Conservation (phyloP, 2,113 vertebrate genomes). For the Chionodraco myersi region DNA sequence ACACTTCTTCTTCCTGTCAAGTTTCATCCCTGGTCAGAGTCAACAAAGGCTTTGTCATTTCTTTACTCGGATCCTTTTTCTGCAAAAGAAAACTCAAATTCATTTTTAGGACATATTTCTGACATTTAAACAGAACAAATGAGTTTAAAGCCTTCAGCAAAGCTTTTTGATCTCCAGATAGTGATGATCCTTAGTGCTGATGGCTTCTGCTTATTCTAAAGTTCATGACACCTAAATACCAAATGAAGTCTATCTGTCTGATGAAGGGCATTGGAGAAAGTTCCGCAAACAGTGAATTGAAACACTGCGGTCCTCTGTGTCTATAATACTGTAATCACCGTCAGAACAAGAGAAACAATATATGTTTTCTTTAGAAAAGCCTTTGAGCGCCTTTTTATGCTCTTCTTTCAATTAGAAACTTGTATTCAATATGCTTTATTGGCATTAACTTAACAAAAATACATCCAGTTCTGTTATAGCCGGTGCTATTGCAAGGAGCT, state of each 20-base stretch:
- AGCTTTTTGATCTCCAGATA: background rate
- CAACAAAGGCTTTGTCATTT: background rate
- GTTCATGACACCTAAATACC: background rate
- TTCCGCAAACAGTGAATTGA: conserved; percentile 2
- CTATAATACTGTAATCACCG: background rate
- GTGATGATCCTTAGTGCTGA: background rate
- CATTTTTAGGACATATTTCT: background rate
- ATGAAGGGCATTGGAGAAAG: background rate
- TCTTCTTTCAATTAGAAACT: no score
- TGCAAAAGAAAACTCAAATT: conserved; percentile 22
- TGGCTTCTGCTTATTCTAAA: background rate
- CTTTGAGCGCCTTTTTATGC: no score
- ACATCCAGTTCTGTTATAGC: no score
- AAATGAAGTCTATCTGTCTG: background rate
- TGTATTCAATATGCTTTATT: no score
- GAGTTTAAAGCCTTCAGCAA: background rate
- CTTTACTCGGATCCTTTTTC: conserved; percentile 10
- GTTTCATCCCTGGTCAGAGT: conserved; percentile 48
- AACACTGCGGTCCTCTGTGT: background rate
- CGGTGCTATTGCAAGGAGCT: no score
- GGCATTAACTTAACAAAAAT: no score
- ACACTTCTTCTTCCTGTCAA: conserved; percentile 14
- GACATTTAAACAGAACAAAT: background rate
- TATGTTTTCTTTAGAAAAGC: no score
- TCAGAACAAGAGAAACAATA: no score